A percentile compares a stretch with the other conserved stretches of the same genome.
These are phyloP conservation scores for Oreochromis tanganicae DNA, from an alignment of 2,113 vertebrate genomes.

Conservation along the genomic window DNA sequence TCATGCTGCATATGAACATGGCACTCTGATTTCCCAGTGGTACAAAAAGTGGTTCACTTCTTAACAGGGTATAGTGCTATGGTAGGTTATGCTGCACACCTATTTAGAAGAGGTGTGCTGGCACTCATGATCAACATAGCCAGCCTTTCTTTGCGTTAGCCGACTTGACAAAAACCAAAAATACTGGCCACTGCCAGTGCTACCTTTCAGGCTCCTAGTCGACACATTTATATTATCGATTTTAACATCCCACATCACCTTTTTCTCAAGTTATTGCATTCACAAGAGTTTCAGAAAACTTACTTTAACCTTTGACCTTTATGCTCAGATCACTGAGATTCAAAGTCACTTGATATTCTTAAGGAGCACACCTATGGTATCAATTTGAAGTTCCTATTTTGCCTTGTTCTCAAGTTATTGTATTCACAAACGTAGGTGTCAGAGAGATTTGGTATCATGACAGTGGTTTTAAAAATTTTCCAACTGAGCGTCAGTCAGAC, in stretches of 20 bases:
- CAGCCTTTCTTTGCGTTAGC: not conserved
- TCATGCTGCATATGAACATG: not conserved
- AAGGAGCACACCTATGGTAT: not conserved
- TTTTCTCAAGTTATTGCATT: not conserved
- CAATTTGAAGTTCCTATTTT: not conserved
- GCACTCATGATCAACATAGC: not conserved
- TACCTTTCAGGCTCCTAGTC: not conserved
- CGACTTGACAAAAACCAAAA: not conserved
- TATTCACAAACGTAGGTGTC: not conserved
- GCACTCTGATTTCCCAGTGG: not conserved
- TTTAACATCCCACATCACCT: not conserved
- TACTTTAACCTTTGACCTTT: not conserved
- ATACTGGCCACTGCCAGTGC: fast-evolving
- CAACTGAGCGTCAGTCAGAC: not conserved
- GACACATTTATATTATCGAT: not conserved
- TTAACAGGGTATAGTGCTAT: not conserved
- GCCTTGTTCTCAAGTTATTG: not conserved
- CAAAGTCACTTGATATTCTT: not conserved
- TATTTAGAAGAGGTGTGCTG: not conserved
- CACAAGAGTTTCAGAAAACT: not conserved
- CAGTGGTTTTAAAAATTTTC: not conserved
- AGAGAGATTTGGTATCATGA: not conserved
- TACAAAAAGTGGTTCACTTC: not conserved
- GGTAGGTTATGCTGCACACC: not conserved
- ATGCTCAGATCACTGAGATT: not conserved